Evolutionary conservation across 1,140 invertebrate genomes (phyloP).

Genomic region (Mesaphorura yosii): DNA sequence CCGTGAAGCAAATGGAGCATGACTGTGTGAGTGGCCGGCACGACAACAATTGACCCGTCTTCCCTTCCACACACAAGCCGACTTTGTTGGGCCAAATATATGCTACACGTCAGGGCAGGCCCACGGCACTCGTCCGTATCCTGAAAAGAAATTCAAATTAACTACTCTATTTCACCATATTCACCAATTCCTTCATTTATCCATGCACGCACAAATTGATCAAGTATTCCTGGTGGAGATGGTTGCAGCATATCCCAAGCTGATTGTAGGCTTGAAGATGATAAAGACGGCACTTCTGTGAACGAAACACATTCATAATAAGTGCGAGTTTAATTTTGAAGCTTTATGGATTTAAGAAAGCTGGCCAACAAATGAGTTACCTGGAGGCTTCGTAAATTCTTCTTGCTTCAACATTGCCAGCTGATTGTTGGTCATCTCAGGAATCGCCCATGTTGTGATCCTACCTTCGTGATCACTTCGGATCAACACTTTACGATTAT

Average conservation of each 20-base stretch:
- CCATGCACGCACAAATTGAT: constrained; percentile 58
- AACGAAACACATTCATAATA: constrained; percentile 18
- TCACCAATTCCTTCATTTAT: background rate
- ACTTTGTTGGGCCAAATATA: constrained; percentile 86
- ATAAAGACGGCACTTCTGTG: constrained; percentile 51
- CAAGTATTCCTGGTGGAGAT: constrained; percentile 75
- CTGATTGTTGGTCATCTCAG: constrained; percentile 59
- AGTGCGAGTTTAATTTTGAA: background rate
- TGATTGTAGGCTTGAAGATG: constrained; percentile 63
- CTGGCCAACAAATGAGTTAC: too few species aligned
- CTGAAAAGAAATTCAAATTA: constrained; percentile 21
- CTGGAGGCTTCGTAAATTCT: constrained; percentile 36
- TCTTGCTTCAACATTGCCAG: constrained; percentile 51
- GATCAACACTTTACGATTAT: constrained; percentile 42
- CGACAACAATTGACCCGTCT: constrained; percentile 93
- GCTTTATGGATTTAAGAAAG: too few species aligned
- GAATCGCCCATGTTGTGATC: constrained; percentile 75
- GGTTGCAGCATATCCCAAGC: constrained; percentile 79
- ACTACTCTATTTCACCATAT: background rate
- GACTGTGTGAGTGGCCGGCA: constrained; percentile 88
- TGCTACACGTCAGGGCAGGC: constrained; percentile 75
- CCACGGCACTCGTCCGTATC: constrained; percentile 38
- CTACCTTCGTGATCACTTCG: constrained; percentile 82
- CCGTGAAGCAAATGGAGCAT: constrained; percentile 86
- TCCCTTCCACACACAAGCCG: constrained; percentile 85